Percentiles rank a stretch among this genome's conserved stretches.
Conservation (phyloP, 1,140 invertebrate species). For the Drosophila santomea region DNA sequence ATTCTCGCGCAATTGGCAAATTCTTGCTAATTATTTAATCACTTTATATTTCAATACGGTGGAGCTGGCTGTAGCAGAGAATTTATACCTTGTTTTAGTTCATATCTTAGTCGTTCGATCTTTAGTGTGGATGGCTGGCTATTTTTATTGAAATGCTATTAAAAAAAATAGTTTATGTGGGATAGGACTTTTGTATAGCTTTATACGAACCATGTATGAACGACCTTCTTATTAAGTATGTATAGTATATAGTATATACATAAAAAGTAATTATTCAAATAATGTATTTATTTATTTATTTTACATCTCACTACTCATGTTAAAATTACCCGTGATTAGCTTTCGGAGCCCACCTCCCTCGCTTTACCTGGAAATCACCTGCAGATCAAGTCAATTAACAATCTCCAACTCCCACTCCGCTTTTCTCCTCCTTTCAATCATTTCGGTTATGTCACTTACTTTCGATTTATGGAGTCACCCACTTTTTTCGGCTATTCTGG, state of each 20-base stretch:
- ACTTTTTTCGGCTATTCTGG: slow-evolving; percentile 15
- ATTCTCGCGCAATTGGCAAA: slow-evolving; percentile 69
- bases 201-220: neutral
- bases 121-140: slow-evolving; percentile 23
- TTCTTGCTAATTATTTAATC: slow-evolving; percentile 78
- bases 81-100: slow-evolving; percentile 59
- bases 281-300: too few species aligned
- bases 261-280: too few species aligned
- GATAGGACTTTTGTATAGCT: neutral
- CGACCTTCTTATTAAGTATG: neutral
- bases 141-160: slow-evolving; percentile 10
- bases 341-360: neutral
- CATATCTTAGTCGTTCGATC: slow-evolving; percentile 50
- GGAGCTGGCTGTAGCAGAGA: slow-evolving; percentile 17
- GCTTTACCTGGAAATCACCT: slow-evolving; percentile 13
- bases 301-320: neutral
- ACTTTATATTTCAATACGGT: slow-evolving; percentile 48
- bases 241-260: too few species aligned
- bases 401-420: slow-evolving; percentile 4
- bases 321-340: too few species aligned
- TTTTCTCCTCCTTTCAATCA: slow-evolving; percentile 25
- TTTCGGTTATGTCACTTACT: slow-evolving; percentile 52
- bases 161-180: slow-evolving; percentile 8
- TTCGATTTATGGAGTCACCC: slow-evolving; percentile 43
- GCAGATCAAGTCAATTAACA: slow-evolving; percentile 34